These are phyloP conservation scores for Leucoptera coffeella DNA, from an alignment of 2,888 invertebrate genomes.

Conservation along the genomic window DNA sequence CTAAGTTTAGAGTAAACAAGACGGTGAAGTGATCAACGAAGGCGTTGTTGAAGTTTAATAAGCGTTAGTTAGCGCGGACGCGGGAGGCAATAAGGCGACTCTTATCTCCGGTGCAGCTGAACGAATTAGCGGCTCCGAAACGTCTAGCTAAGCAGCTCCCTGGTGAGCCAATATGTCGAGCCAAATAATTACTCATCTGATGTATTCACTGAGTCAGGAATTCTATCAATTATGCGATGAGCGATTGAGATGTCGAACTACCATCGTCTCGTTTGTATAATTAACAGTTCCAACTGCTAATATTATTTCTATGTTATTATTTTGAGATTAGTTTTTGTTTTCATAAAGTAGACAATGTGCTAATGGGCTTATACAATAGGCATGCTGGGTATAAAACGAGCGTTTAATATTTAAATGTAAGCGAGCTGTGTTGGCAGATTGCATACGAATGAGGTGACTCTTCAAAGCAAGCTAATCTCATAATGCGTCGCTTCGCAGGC, in stretches of 20 bases:
- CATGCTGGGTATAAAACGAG: too few species aligned
- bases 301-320: too few species aligned
- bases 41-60: slow-evolving; percentile 50
- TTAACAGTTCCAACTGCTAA: background rate
- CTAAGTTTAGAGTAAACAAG: slow-evolving; percentile 49
- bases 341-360: too few species aligned
- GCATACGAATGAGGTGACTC: slow-evolving; percentile 20
- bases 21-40: slow-evolving; percentile 49
- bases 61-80: slow-evolving; percentile 41
- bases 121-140: slow-evolving; percentile 17
- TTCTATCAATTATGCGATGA: slow-evolving; percentile 12
- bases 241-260: slow-evolving; percentile 3
- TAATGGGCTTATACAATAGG: too few species aligned
- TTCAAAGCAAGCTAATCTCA: slow-evolving; percentile 47
- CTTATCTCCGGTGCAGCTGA: slow-evolving; percentile 34
- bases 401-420: slow-evolving; percentile 22
- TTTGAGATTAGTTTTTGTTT: too few species aligned
- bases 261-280: background rate
- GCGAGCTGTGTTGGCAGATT: slow-evolving; percentile 16
- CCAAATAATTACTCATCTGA: slow-evolving; percentile 13
- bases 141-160: slow-evolving; percentile 5
- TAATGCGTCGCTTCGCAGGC: slow-evolving; percentile 15
- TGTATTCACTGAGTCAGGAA: slow-evolving; percentile 11
- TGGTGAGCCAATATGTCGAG: slow-evolving; percentile 10
- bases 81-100: slow-evolving; percentile 34